Evolutionary conservation across 92 coral and sea anemone species (phyloP).

Genomic region (Porites cylindrica): DNA sequence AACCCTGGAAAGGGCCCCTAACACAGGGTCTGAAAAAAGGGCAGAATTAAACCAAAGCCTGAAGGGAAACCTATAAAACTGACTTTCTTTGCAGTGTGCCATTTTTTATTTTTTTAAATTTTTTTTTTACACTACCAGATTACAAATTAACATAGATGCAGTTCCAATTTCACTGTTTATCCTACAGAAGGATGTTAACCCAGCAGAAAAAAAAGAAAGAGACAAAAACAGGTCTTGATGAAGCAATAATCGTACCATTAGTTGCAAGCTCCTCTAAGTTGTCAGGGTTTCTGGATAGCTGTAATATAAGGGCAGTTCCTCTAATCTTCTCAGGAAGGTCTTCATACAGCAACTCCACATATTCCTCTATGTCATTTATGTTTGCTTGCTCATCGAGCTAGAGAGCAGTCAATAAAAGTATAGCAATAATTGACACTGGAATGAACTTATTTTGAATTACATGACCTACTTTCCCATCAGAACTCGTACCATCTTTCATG

Average conservation of each 20-base stretch:
- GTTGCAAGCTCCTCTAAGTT: constrained; percentile 95
- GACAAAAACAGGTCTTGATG: background rate
- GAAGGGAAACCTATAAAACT: background rate
- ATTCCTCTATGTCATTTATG: constrained; percentile 96
- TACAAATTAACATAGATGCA: no score
- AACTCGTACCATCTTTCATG: no score
- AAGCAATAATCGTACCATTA: constrained; percentile 69
- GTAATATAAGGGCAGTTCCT: constrained; percentile 94
- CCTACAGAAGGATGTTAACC: background rate
- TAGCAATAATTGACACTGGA: background rate
- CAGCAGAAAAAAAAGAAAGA: background rate
- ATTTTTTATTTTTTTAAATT: no score
- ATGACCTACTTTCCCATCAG: background rate
- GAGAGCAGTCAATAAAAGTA: background rate
- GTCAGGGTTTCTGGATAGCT: constrained; percentile 95
- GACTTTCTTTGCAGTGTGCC: no score
- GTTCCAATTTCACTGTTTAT: no score
- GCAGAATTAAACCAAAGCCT: background rate
- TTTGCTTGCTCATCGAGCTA: constrained; percentile 97
- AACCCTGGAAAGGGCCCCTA: constrained; percentile 94
- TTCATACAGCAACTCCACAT: constrained; percentile 95
- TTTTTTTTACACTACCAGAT: no score
- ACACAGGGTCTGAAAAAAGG: constrained; percentile 82
- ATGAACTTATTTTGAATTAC: background rate
- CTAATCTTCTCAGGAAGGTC: constrained; percentile 96